A percentile compares a stretch with the other conserved stretches of the same genome.
These are phyloP conservation scores for Acleris emargana DNA, from an alignment of 2,888 invertebrate genomes.

Conservation along the genomic window DNA sequence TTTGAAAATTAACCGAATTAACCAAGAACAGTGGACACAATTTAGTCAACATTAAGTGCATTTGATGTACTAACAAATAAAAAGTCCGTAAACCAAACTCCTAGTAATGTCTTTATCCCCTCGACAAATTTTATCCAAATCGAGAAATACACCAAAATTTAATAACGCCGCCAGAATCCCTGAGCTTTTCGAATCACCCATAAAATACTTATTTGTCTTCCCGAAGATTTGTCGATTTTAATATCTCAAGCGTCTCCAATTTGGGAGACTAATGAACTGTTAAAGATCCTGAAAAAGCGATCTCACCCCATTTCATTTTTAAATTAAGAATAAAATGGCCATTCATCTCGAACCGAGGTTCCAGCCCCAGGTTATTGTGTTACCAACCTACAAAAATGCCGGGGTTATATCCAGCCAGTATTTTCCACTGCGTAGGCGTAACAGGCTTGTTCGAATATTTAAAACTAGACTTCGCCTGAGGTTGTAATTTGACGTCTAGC, in stretches of 20 bases:
- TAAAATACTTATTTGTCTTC: constrained; percentile 31
- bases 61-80: not conserved
- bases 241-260: constrained; percentile 69
- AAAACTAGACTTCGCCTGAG: constrained; percentile 4
- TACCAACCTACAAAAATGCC: constrained; percentile 11
- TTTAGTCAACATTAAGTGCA: not conserved
- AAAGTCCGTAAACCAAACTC: too few relatives aligned
- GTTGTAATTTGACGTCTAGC: constrained; percentile 10
- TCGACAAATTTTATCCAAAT: not conserved
- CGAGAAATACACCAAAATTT: constrained; percentile 3
- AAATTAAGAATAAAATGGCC: constrained; percentile 39
- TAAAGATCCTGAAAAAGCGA: constrained; percentile 74
- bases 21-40: not conserved
- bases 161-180: not conserved
- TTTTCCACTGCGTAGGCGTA: not conserved
- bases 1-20: constrained; percentile 15
- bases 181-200: constrained; percentile 3
- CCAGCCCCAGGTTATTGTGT: constrained; percentile 18
- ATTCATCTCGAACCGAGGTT: constrained; percentile 27
- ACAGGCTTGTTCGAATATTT: not conserved
- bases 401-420: not conserved
- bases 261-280: constrained; percentile 76
- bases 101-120: too few relatives aligned
- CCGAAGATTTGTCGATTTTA: constrained; percentile 32
- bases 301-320: constrained; percentile 58